Percentiles rank a stretch among this genome's conserved stretches.
Conservation (phyloP, 2,888 invertebrate genomes). For the Lithophane leautieri region DNA sequence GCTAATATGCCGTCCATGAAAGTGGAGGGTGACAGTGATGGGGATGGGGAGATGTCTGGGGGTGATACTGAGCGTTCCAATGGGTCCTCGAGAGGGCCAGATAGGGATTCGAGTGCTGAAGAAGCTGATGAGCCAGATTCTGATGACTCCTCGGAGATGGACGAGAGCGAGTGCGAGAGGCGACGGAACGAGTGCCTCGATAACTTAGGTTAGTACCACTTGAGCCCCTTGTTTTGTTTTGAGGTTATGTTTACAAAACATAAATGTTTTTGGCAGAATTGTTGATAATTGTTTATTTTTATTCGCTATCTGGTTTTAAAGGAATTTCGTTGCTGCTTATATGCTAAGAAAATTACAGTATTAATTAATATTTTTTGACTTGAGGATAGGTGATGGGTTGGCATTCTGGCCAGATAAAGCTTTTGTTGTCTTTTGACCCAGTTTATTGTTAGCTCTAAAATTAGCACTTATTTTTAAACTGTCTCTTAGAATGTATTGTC, state of each 20-base stretch:
- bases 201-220: constrained; percentile 91
- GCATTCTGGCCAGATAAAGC: neutral
- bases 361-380: neutral
- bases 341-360: neutral
- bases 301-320: constrained; percentile 6
- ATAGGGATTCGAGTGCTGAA: constrained; percentile 93
- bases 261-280: constrained; percentile 52
- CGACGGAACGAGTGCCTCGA: constrained; percentile 95
- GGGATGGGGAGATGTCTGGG: constrained; percentile 92
- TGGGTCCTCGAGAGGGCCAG: constrained; percentile 92
- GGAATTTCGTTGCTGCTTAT: constrained; percentile 9
- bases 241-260: constrained; percentile 90
- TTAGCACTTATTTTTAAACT: neutral
- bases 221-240: constrained; percentile 60
- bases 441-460: neutral
- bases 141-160: constrained; percentile 97
- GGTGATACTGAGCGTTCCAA: constrained; percentile 93
- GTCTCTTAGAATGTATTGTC: too few relatives aligned
- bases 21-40: constrained; percentile 91
- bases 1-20: constrained; percentile 92
- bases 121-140: constrained; percentile 95
- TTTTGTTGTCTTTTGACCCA: neutral
- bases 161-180: constrained; percentile 97
- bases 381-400: neutral
- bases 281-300: constrained; percentile 52